Evolutionary conservation across 2,888 invertebrate genomes (phyloP).

Genomic region (Adineta ricciae): DNA sequence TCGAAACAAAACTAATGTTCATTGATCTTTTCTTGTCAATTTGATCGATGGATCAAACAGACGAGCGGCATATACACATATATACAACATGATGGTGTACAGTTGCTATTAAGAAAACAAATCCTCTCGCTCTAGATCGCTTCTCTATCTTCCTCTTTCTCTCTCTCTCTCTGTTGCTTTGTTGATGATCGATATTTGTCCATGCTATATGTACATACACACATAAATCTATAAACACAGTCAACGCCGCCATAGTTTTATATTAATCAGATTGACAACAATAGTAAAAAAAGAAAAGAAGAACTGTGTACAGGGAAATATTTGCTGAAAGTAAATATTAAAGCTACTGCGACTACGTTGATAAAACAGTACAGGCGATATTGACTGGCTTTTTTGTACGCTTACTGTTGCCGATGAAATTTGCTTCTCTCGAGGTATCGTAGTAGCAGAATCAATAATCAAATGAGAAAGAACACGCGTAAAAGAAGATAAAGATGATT

Average conservation of each 20-base stretch:
- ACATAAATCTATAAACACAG: background rate
- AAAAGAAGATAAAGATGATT: background rate
- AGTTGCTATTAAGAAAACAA: slow-evolving; percentile 7
- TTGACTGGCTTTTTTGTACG: too few relatives aligned
- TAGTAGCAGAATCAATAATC: background rate
- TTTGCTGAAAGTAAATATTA: background rate
- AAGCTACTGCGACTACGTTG: background rate
- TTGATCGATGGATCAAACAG: background rate
- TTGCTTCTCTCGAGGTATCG: background rate
- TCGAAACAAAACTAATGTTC: background rate
- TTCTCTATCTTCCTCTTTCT: background rate
- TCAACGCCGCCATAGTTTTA: background rate
- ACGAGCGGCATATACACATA: background rate
- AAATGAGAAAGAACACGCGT: background rate
- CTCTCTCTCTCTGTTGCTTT: background rate
- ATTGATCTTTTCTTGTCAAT: background rate
- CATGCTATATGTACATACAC: background rate
- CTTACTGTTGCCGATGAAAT: background rate
- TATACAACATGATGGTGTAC: background rate
- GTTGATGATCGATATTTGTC: background rate
- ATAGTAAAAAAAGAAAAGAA: too few relatives aligned
- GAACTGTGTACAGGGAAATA: background rate
- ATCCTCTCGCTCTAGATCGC: background rate
- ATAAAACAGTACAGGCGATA: too few relatives aligned
- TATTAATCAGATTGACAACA: background rate